A percentile compares a stretch with the other conserved stretches of the same genome.
Conservation (phyloP, 2,888 invertebrate species). For the Kuschelorhynchus macadamiae region DNA sequence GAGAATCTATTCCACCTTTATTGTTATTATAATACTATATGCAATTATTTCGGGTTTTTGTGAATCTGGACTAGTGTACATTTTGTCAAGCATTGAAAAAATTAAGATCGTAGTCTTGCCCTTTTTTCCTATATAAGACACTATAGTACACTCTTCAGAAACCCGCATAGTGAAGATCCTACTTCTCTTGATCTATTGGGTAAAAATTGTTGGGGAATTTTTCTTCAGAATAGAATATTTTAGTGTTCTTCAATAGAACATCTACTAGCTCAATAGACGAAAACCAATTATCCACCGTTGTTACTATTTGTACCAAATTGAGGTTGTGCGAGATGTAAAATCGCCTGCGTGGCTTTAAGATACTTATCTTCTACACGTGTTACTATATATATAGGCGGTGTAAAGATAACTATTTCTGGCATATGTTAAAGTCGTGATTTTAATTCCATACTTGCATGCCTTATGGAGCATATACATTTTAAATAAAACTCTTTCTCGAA, state of each 20-base stretch:
- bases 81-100: slow-evolving; percentile 23
- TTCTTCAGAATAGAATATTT: neutral
- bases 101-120: slow-evolving; percentile 31
- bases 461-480: slow-evolving; percentile 61
- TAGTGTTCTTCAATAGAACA: slow-evolving; percentile 27
- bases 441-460: slow-evolving; percentile 60
- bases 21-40: slow-evolving; percentile 17
- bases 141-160: slow-evolving; percentile 20
- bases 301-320: slow-evolving; percentile 16
- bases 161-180: slow-evolving; percentile 21
- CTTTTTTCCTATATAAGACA: slow-evolving; percentile 27
- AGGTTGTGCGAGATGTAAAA: slow-evolving; percentile 54
- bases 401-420: slow-evolving; percentile 52
- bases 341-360: slow-evolving; percentile 57
- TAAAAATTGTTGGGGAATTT: slow-evolving; percentile 5
- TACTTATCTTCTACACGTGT: slow-evolving; percentile 54
- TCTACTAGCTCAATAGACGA: slow-evolving; percentile 31
- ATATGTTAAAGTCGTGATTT: slow-evolving; percentile 59
- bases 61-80: slow-evolving; percentile 11
- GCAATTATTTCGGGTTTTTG: slow-evolving; percentile 14
- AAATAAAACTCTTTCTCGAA: slow-evolving; percentile 55
- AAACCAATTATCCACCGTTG: slow-evolving; percentile 19
- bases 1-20: slow-evolving; percentile 46
- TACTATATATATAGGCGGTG: slow-evolving; percentile 57
- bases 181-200: neutral